Percentiles rank a stretch among this genome's conserved stretches.
phyloP scores from a whole-genome alignment of 2,888 invertebrate species.

The Lysandra bellargus region DNA sequence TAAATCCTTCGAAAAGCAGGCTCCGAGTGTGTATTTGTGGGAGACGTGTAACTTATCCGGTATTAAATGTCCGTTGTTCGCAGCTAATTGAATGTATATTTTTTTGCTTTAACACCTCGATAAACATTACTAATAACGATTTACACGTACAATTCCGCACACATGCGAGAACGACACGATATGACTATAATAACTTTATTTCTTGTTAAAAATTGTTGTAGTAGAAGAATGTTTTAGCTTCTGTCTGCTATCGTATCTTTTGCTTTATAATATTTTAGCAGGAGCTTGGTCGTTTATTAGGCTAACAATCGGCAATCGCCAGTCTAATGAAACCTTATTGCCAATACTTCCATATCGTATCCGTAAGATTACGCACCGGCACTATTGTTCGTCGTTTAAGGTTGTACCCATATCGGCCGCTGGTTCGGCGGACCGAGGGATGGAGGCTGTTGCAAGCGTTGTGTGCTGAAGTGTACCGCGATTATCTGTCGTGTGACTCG shows the following conservation, averaged over 20 bases:
- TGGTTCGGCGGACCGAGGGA: background rate
- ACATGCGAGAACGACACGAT: background rate
- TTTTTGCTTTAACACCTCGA: background rate
- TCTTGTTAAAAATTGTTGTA: background rate
- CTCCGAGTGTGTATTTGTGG: background rate
- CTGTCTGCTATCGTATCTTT: background rate
- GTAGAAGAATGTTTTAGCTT: background rate
- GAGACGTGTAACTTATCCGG: background rate
- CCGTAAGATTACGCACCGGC: constrained; percentile 1
- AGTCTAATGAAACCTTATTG: background rate
- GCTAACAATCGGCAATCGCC: constrained; percentile 14
- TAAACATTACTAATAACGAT: background rate
- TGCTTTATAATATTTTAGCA: background rate
- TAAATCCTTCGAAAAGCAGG: background rate
- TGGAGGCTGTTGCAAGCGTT: background rate
- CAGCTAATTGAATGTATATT: background rate
- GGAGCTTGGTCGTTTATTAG: background rate
- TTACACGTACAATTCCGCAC: background rate
- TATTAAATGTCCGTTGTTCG: background rate
- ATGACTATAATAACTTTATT: background rate
- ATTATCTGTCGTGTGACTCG: background rate
- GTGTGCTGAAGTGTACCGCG: constrained; percentile 2
- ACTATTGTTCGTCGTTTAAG: constrained; percentile 11
- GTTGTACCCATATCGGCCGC: constrained; percentile 10
- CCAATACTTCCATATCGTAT: constrained; percentile 14